Base-by-base conservation (phyloP, 2,888 invertebrate species). In the Brachynemurus nebulosus region DNA sequence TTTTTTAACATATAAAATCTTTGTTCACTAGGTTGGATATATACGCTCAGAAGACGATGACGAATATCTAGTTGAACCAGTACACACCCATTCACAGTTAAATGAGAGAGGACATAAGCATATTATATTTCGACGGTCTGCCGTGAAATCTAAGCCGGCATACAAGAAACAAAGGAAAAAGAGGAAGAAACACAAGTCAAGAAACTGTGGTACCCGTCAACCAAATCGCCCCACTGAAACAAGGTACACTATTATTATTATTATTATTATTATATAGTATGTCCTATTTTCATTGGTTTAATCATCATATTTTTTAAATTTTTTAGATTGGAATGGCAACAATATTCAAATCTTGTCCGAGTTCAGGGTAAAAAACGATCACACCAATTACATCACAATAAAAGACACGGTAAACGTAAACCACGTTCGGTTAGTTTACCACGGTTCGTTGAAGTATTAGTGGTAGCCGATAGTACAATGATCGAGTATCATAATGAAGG, bases 381-480 rank as follows among this genome's bases (percentile, higher is more conserved):
- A 19, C 17, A 20, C 9, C 12, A 42, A 47, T 36, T 46, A 47
- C 35, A 39, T 25, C n/a, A n/a, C n/a, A n/a, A n/a, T n/a, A 27
- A 44, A n/a, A 38, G 25, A 20, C 42, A 45, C 27, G 48, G 51
- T 37, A 43, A 45, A 36, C 48, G 51, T 39, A 50, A 47, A 36
- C 57, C 54, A 51, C 72, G 85, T 51, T 85, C 85, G 47, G 74
- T 85, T 50, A 85, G 85, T 64, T 75, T 72, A 54, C 76, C 80
- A 19, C 74, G 80, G 44, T 84, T 80, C 63, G 89, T 91, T 30
- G 91, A 91, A 65, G 82, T 86, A 1, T 68, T 91, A 44, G 74
- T 92, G 42, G 91, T 91, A 42, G 90, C 90, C 27, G 91, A 92
- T 67, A 73, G 77, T 44, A 80, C 81, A 52, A 90, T 91, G 89